These are phyloP conservation scores for Emydoidea blandingii DNA, from an alignment of 2,797 vertebrate genomes.

Conservation along the genomic window DNA sequence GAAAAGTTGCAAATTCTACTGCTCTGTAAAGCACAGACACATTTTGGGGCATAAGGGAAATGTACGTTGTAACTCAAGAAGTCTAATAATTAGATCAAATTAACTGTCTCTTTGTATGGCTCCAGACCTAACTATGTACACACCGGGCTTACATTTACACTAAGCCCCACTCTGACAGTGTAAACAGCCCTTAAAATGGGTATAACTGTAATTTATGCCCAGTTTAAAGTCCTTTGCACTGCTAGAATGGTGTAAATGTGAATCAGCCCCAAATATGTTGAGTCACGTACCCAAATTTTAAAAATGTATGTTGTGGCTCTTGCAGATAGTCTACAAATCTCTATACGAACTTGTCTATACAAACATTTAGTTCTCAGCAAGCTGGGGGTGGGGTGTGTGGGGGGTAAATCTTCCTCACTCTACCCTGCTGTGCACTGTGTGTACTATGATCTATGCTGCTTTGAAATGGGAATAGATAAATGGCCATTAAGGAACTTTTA, in stretches of 20 bases:
- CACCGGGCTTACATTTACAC: not conserved
- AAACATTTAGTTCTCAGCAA: not conserved
- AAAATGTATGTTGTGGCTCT: not conserved
- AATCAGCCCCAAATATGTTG: not conserved
- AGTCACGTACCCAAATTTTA: not conserved
- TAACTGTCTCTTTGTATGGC: not conserved
- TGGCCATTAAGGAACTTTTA: too few relatives aligned
- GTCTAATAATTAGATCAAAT: not conserved
- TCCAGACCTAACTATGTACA: not conserved
- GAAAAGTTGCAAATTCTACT: not conserved
- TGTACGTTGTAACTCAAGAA: not conserved
- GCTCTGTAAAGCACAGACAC: not conserved
- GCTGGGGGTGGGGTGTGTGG: not conserved
- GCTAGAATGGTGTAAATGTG: not conserved
- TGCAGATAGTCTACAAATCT: not conserved
- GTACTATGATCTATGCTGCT: not conserved
- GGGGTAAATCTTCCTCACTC: not conserved
- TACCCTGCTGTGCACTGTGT: not conserved
- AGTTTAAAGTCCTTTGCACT: not conserved
- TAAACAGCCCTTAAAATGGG: not conserved
- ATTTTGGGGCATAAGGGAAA: not conserved
- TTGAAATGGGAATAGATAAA: not conserved
- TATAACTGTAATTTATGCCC: not conserved
- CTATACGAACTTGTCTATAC: not conserved
- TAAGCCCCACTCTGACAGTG: not conserved